A percentile compares a stretch with the other conserved stretches of the same genome.
These are phyloP conservation scores for Agelastica alni DNA, from an alignment of 2,888 invertebrate species.

Conservation along the genomic window DNA sequence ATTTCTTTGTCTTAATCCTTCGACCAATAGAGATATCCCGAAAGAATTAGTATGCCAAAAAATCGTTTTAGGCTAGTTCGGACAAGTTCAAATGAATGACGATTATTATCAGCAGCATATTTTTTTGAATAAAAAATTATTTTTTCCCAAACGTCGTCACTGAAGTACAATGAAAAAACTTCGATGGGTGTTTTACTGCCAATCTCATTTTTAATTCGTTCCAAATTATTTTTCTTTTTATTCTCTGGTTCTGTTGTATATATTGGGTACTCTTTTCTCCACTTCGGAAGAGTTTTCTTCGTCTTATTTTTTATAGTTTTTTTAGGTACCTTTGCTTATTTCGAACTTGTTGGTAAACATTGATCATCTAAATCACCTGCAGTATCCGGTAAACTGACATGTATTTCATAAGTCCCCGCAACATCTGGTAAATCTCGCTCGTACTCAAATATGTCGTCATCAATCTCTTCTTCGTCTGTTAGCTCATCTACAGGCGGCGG, in stretches of 20 bases:
- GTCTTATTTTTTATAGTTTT: conserved; percentile 2
- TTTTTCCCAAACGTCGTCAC: conserved; percentile 11
- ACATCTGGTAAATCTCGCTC: conserved; percentile 2
- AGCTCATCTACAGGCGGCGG: neutral
- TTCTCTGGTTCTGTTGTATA: neutral
- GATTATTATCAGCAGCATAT: conserved; percentile 16
- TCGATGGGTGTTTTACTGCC: conserved; percentile 9
- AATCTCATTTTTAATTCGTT: conserved; percentile 6
- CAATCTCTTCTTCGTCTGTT: conserved; percentile 7
- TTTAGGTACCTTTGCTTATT: neutral
- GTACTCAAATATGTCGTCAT: conserved; percentile 3
- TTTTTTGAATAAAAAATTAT: conserved; percentile 9
- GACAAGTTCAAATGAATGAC: conserved; percentile 10
- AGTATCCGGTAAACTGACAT: conserved; percentile 1
- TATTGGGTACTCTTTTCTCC: neutral
- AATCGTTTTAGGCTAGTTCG: conserved; percentile 10
- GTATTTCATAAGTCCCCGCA: conserved; percentile 2
- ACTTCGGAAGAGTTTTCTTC: neutral
- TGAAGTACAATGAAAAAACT: conserved; percentile 14
- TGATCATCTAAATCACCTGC: neutral
- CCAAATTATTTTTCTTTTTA: neutral
- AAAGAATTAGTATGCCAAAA: conserved; percentile 14
- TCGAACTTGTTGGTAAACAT: neutral
- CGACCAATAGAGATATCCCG: conserved; percentile 10
- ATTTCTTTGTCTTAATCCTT: conserved; percentile 13